A percentile compares a stretch with the other conserved stretches of the same genome.
phyloP scores from a whole-genome alignment of 1,140 invertebrate genomes.

The Glomeris maerens region DNA sequence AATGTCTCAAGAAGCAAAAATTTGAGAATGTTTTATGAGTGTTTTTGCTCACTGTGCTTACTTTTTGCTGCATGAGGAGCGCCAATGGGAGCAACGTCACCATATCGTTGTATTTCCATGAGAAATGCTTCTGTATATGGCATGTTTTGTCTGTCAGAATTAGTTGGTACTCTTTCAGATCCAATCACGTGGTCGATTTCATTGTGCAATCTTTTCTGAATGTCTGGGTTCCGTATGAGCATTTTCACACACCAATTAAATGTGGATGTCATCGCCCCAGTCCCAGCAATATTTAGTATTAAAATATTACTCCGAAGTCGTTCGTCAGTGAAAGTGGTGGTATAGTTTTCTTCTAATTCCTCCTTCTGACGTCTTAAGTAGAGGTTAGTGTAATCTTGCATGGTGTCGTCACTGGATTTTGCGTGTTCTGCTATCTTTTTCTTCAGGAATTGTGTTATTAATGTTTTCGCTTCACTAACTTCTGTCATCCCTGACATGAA shows the following conservation, averaged over 20 bases:
- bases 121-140: slow-evolving; percentile 1
- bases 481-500: too few relatives aligned
- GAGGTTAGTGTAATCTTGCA: too few relatives aligned
- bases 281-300: background rate
- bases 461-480: too few relatives aligned
- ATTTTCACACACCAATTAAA: background rate
- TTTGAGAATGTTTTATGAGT: too few relatives aligned
- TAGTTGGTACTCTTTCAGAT: background rate
- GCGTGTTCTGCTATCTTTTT: too few relatives aligned
- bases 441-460: too few relatives aligned
- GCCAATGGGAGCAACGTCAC: background rate
- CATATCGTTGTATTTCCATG: background rate
- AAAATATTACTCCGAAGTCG: background rate
- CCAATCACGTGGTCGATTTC: background rate
- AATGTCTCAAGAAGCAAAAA: too few relatives aligned
- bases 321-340: background rate
- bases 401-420: too few relatives aligned
- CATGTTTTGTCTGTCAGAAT: background rate
- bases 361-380: too few relatives aligned
- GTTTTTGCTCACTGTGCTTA: too few relatives aligned
- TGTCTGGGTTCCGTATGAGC: background rate
- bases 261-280: background rate
- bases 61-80: background rate
- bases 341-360: background rate
- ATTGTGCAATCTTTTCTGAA: background rate